Percentiles rank a stretch among this genome's conserved stretches.
phyloP scores from a whole-genome alignment of 2,888 invertebrate species.

The Uloborus plumipes region DNA sequence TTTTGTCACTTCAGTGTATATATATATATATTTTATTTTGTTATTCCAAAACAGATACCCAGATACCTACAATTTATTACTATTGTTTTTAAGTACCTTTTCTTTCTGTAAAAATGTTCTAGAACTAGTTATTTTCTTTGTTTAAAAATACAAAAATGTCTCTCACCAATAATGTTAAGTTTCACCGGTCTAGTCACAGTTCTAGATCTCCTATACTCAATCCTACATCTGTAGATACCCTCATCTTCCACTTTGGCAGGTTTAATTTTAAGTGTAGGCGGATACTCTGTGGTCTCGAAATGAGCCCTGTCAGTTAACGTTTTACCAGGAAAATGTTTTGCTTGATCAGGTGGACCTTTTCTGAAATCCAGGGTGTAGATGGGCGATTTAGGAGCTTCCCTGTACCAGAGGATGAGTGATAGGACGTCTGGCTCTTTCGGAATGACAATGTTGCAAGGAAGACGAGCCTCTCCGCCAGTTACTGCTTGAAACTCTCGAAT shows the following conservation, averaged over 20 bases:
- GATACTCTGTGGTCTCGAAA: slow-evolving; percentile 46
- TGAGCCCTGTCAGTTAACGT: slow-evolving; percentile 35
- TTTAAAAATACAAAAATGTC: no score
- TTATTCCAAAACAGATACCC: no score
- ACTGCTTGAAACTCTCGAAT: slow-evolving; percentile 54
- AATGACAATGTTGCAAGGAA: slow-evolving; percentile 58
- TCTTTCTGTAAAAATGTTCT: no score
- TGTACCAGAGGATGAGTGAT: slow-evolving; percentile 58
- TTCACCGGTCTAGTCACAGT: slow-evolving; percentile 52
- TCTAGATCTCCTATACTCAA: slow-evolving; percentile 56
- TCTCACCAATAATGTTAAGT: slow-evolving; percentile 50
- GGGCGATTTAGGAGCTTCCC: slow-evolving; percentile 50
- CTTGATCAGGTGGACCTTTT: slow-evolving; percentile 42
- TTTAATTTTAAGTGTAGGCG: slow-evolving; percentile 46
- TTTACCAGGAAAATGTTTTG: slow-evolving; percentile 57
- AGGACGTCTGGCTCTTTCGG: slow-evolving; percentile 45
- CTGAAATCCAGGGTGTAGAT: slow-evolving; percentile 61
- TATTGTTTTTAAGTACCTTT: no score
- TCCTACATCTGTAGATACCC: slow-evolving; percentile 56
- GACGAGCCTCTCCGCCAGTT: slow-evolving; percentile 36
- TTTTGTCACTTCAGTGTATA: no score
- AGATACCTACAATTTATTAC: no score
- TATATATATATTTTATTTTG: no score
- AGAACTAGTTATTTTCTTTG: no score
- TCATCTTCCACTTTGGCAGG: slow-evolving; percentile 46